Evolutionary conservation across 2,113 vertebrate species (phyloP).

Genomic region (Numenius arquata): DNA sequence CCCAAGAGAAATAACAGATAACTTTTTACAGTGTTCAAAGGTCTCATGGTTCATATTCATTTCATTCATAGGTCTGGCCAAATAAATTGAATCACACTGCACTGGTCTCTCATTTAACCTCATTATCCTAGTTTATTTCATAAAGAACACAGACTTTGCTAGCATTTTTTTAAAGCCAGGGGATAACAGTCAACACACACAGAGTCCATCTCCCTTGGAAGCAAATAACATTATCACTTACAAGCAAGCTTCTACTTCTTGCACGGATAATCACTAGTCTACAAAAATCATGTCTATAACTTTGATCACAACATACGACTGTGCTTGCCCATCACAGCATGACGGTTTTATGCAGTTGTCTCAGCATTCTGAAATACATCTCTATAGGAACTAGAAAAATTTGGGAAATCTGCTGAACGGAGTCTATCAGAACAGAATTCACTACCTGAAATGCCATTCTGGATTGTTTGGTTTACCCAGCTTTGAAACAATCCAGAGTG

Average conservation of each 20-base stretch:
- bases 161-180: not conserved
- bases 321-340: not conserved
- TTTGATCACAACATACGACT: not conserved
- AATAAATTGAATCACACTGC: not conserved
- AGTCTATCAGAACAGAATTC: not conserved
- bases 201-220: not conserved
- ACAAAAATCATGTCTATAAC: not conserved
- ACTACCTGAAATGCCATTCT: not conserved
- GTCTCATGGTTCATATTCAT: not conserved
- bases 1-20: not conserved
- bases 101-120: not conserved
- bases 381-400: not conserved
- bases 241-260: not conserved
- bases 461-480: not conserved
- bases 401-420: not conserved
- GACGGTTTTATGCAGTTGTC: not conserved
- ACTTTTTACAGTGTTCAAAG: not conserved
- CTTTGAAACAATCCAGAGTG: not conserved
- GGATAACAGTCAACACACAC: not conserved
- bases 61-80: not conserved
- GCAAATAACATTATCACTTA: not conserved
- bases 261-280: not conserved
- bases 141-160: not conserved
- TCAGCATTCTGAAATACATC: not conserved
- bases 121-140: not conserved